phyloP scores from a whole-genome alignment of 2,888 invertebrate species.

The Yponomeuta cagnagella region DNA sequence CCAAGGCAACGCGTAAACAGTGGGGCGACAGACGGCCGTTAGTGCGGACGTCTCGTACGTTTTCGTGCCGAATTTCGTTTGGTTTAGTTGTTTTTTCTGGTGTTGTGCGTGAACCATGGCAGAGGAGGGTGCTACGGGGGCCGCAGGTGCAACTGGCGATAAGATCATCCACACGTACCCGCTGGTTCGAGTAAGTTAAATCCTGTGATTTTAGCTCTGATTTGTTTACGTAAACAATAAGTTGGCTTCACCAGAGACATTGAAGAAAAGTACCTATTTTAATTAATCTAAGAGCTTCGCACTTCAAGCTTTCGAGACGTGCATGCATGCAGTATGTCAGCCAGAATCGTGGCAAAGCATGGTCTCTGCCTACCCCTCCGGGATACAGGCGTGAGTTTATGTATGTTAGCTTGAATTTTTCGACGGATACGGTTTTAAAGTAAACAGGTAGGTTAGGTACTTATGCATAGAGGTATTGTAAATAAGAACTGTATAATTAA shows the following conservation, averaged over 20 bases:
- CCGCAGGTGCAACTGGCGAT: constrained; percentile 66
- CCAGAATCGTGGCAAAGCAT: too few relatives aligned
- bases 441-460: too few relatives aligned
- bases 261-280: too few relatives aligned
- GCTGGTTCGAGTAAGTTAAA: constrained; percentile 83
- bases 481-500: too few relatives aligned
- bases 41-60: constrained; percentile 27
- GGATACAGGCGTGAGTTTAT: too few relatives aligned
- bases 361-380: too few relatives aligned
- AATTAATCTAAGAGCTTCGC: too few relatives aligned
- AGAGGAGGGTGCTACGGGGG: constrained; percentile 44
- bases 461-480: too few relatives aligned
- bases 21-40: constrained; percentile 40
- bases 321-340: too few relatives aligned
- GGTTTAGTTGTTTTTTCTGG: constrained; percentile 22
- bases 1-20: constrained; percentile 72
- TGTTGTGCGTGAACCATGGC: constrained; percentile 44
- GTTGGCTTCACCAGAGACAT: background rate
- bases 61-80: constrained; percentile 17
- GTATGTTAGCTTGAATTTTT: too few relatives aligned
- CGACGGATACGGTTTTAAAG: too few relatives aligned
- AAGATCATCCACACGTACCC: constrained; percentile 89
- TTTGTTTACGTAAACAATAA: background rate
- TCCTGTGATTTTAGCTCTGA: constrained; percentile 14
- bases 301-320: too few relatives aligned